Conservation (phyloP, 2,797 vertebrate species). For the Selene dorsalis region DNA sequence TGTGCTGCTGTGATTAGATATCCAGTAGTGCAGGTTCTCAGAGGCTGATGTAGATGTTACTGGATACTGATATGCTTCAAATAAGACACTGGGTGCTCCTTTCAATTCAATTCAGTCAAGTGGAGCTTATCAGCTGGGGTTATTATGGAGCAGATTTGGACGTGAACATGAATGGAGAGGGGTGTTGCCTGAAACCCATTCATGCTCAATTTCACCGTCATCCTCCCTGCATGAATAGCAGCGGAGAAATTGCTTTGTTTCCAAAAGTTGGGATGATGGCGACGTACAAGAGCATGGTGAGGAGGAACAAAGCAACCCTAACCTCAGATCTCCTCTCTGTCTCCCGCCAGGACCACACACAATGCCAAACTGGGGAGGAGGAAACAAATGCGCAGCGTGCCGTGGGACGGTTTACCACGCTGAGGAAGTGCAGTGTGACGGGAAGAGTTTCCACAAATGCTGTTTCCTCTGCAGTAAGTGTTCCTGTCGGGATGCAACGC, state of each 20-base stretch:
- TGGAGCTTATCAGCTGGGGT: not conserved
- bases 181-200: not conserved
- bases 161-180: not conserved
- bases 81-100: not conserved
- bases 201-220: not conserved
- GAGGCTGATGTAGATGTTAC: not conserved
- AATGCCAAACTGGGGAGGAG: conserved; percentile 97
- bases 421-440: conserved; percentile 95
- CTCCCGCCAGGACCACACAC: conserved; percentile 51
- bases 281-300: not conserved
- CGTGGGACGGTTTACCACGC: conserved; percentile 92
- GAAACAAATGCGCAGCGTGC: conserved; percentile 91
- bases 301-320: not conserved
- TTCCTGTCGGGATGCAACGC: not conserved
- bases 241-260: not conserved
- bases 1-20: not conserved
- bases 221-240: not conserved
- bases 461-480: conserved; percentile 95
- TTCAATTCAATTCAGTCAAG: not conserved
- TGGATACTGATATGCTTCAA: not conserved
- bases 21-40: not conserved
- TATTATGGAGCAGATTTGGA: not conserved
- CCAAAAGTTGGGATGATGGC: not conserved
- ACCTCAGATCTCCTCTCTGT: not conserved
- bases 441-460: conserved; percentile 93